Conservation (phyloP, 2,888 invertebrate genomes). For the Desoria tigrina region DNA sequence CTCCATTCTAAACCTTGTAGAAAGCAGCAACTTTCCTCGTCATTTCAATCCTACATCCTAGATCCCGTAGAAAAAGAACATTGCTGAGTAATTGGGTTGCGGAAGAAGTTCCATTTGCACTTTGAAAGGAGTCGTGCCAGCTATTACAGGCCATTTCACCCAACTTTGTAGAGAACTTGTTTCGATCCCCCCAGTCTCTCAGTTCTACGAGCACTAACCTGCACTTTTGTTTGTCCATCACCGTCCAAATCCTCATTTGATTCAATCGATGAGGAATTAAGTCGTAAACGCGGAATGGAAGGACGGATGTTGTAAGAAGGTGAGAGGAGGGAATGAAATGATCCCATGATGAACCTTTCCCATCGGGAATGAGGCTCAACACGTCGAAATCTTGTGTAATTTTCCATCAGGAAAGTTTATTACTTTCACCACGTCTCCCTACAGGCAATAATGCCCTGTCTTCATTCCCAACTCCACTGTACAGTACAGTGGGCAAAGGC, state of each 20-base stretch:
- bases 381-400: constrained; percentile 16
- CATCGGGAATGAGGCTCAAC: constrained; percentile 15
- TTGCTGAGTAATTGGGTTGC: background rate
- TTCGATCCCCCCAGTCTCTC: constrained; percentile 7
- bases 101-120: background rate
- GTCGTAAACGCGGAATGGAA: constrained; percentile 6
- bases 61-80: no score
- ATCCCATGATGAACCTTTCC: constrained; percentile 17
- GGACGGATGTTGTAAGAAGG: constrained; percentile 10
- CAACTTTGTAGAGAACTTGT: no score
- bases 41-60: no score
- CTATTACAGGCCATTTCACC: background rate
- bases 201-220: background rate
- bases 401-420: constrained; percentile 17
- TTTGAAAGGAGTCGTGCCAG: background rate
- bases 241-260: constrained; percentile 23
- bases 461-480: background rate
- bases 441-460: background rate
- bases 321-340: constrained; percentile 13
- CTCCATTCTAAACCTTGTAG: no score
- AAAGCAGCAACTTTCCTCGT: no score
- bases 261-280: constrained; percentile 27
- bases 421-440: constrained; percentile 3
- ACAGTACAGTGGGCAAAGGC: background rate
- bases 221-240: constrained; percentile 15